Percentiles rank a stretch among this genome's conserved stretches.
Conservation (phyloP, 1,140 invertebrate genomes). For the Xylocopa sonorina region DNA sequence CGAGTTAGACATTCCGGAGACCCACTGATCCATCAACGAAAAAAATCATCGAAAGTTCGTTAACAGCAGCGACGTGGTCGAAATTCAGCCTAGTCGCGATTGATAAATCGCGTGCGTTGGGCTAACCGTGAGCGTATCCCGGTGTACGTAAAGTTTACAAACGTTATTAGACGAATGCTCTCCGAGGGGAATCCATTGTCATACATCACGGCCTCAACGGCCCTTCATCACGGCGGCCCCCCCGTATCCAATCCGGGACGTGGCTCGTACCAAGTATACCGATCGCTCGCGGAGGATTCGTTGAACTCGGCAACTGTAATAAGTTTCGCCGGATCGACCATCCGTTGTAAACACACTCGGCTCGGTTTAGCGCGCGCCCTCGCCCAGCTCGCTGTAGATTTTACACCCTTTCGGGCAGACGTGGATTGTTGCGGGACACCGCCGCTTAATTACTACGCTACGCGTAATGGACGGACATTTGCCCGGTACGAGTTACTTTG, state of each 20-base stretch:
- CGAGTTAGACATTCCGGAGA: too few species aligned
- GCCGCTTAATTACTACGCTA: conserved; percentile 62
- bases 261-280: not conserved
- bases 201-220: conserved; percentile 14
- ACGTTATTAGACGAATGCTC: conserved; percentile 50
- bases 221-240: conserved; percentile 40
- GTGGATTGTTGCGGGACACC: conserved; percentile 64
- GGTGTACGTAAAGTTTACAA: conserved; percentile 21
- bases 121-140: not conserved
- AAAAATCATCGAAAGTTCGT: conserved; percentile 7
- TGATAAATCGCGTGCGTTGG: conserved; percentile 24
- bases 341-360: conserved; percentile 55
- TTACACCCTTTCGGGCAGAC: conserved; percentile 54
- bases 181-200: conserved; percentile 26
- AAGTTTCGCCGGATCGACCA: conserved; percentile 59
- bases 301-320: conserved; percentile 51
- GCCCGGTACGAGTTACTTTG: conserved; percentile 61
- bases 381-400: conserved; percentile 47
- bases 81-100: not conserved
- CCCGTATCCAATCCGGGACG: not conserved
- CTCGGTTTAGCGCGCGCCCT: conserved; percentile 4
- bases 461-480: conserved; percentile 61
- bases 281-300: conserved; percentile 12
- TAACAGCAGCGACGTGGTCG: not conserved
- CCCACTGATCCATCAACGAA: too few species aligned